Evolutionary conservation across 1,140 invertebrate genomes (phyloP).

Genomic region (Galleria mellonella): DNA sequence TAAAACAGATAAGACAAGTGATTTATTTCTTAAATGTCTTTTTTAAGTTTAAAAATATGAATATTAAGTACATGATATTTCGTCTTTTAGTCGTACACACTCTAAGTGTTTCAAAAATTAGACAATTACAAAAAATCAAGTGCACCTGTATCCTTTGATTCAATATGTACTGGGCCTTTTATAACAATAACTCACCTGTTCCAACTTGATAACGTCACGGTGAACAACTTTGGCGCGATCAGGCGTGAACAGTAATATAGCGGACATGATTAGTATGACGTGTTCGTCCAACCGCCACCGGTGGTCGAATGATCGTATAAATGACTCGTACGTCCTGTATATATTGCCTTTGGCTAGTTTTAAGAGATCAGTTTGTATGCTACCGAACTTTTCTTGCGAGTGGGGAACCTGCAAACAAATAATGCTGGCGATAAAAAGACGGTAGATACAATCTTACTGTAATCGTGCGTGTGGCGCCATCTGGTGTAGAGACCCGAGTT

Average conservation of each 20-base stretch:
- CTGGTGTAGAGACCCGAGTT: too few relatives aligned
- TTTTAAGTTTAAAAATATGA: too few relatives aligned
- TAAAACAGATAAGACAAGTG: background rate
- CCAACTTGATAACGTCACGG: constrained; percentile 88
- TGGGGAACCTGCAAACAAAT: constrained; percentile 80
- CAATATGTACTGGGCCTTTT: too few relatives aligned
- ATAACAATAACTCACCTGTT: constrained; percentile 78
- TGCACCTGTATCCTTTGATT: too few relatives aligned
- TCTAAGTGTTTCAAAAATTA: too few relatives aligned
- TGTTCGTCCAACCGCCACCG: constrained; percentile 89
- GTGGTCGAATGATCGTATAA: constrained; percentile 86
- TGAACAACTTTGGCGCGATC: constrained; percentile 87
- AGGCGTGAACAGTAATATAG: constrained; percentile 92
- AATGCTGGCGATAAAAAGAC: too few relatives aligned
- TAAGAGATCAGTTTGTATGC: constrained; percentile 88
- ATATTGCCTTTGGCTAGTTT: constrained; percentile 91
- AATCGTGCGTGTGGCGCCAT: too few relatives aligned
- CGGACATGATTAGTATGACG: constrained; percentile 91
- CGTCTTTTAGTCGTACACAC: too few relatives aligned
- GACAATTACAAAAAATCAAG: too few relatives aligned
- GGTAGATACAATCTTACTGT: too few relatives aligned
- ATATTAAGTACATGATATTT: too few relatives aligned
- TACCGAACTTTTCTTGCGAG: constrained; percentile 80
- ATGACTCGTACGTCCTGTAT: constrained; percentile 88
- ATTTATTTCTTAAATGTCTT: background rate